Evolutionary conservation across 2,113 vertebrate genomes (phyloP), one percentile per base, ranked within the genome.

Genomic region (Myiagra hebetior): DNA sequence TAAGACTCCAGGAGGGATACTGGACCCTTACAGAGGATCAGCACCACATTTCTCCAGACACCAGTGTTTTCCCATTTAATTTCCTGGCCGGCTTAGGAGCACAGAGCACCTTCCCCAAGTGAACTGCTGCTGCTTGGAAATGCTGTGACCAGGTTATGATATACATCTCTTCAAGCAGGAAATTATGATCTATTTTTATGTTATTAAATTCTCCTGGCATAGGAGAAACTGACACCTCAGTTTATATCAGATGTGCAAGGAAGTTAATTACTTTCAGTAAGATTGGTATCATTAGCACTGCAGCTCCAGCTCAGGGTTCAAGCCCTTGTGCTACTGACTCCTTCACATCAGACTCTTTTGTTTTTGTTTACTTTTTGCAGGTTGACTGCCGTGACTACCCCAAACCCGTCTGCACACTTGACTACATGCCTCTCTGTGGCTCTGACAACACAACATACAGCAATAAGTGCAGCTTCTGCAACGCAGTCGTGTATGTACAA

Each of bases 391-490:
- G 60, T 28, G 91, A 74, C 4, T 19, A 95, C 65, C 93, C 92
- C 33, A 80, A 56, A 62, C 39, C 77, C 5, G 22, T 22, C 62
- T 97, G 96, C 59, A 0, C 69, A 1, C 0, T 4, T 33, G 75
- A 84, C 3, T 31, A 60, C 56, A 50, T 80, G 21, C 98, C 97
- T 42, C 31, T 97, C 41, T 98, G 98, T 79, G 98, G 94, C 62
- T 98, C 98, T 94, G 97, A 98, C 93, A 96, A 72, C 28, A 62
- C 64, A 75, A 98, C 97, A 9, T 98, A 98, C 76, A 52, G 2
- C 37, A 98, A 98, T 59, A 46, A 3, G 31, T 98, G 98, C 28
- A 22, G 1, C 56, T 96, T 96, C 92, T 97, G 96, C 95, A 96
- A 88, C 0, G 95, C 92, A 39, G 92, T 81, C 2, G 7, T 5